Evolutionary conservation across 2,888 invertebrate genomes (phyloP), one percentile per base, ranked within the genome.

Genomic region (Ligdia adustata): DNA sequence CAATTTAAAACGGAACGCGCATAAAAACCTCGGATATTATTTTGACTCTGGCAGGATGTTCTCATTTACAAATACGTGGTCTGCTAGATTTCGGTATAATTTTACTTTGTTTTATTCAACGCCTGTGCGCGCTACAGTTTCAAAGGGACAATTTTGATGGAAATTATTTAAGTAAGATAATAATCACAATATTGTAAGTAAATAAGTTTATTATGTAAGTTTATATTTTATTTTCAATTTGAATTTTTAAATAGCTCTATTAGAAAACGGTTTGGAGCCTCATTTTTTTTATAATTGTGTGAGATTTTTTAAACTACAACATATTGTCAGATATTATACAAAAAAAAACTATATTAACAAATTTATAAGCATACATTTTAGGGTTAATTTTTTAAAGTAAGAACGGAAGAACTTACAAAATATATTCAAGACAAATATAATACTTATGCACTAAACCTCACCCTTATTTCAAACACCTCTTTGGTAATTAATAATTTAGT

Each of bases 1-100:
- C 69, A 79, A 72, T 79, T 79, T 79, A 69, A 75, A 79, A 72
- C 69, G 71, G 67, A 75, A 79, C 69, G 72, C 60, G 72, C 69
- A 69, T 71, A 70, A 73, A 70, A 72, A 65, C 57, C 62, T 60
- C 55, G 59, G 62, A 68, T 66, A 65, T 66, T 67, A 64, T 64
- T 69, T 22, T 51, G 61, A 57, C 45, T 64, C 4, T 33, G 13
- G 40, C 48, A 40, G 34, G 57, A 56, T 45, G 53, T 46, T 52
- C 54, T 49, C 49, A 44, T 56, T 58, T 58, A 50, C 52, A 55
- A 47, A 60, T 56, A 24, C 28, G 28, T 39, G 34, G 33, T 29
- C 14, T 33, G 12, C 12, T 18, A 22, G 5, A 27, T 13, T 33
- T 6, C 3, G 2, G 6, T 18, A 7, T 26, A 12, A n/a, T 7